Conservation (phyloP, 2,797 vertebrate species). For the Anabas testudineus region DNA sequence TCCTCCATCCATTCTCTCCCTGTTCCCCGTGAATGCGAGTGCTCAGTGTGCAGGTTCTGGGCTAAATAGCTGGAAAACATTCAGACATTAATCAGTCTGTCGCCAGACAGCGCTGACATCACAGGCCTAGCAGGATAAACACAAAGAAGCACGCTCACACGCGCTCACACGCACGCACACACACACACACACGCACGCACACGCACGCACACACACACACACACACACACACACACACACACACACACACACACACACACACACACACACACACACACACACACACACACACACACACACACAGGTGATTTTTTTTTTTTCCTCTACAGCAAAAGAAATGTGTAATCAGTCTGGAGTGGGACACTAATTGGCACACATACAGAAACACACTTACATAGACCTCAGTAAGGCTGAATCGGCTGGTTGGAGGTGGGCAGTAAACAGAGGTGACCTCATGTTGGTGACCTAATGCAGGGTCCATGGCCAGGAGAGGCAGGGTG, state of each 20-base stretch:
- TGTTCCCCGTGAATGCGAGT: conserved; percentile 18
- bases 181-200: conserved; percentile 22
- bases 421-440: conserved; percentile 44
- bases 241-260: conserved; percentile 16
- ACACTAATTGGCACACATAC: conserved; percentile 55
- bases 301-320: conserved; percentile 38
- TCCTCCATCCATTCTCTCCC: conserved; percentile 17
- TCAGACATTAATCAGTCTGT: conserved; percentile 84
- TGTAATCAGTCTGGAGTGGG: conserved; percentile 70
- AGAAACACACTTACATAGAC: conserved; percentile 2
- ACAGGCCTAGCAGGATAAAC: conserved; percentile 74
- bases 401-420: conserved; percentile 13
- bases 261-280: conserved; percentile 12
- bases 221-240: conserved; percentile 17
- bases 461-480: conserved; percentile 68
- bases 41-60: conserved; percentile 45
- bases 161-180: conserved; percentile 13
- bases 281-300: conserved; percentile 12
- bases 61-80: conserved; percentile 79
- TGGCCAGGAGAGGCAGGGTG: conserved; percentile 4
- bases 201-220: conserved; percentile 15
- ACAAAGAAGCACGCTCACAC: conserved; percentile 29
- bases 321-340: conserved; percentile 70
- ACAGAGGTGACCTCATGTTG: conserved; percentile 60
- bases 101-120: conserved; percentile 83